Evolutionary conservation across 1,140 invertebrate genomes (phyloP), one percentile per base, ranked within the genome.

Genomic region (Pissodes strobi): DNA sequence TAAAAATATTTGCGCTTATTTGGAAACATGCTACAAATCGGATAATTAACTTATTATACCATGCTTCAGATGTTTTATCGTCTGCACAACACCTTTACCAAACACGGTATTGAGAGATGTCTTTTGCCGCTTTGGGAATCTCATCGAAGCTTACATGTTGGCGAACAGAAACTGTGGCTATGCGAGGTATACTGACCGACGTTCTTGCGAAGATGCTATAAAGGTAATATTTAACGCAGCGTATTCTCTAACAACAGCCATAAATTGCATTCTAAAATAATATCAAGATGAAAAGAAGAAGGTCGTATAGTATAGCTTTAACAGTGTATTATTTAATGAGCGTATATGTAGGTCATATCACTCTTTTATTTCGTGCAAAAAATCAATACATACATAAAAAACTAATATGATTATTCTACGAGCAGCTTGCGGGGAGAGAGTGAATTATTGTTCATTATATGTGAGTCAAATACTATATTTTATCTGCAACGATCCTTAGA

Each of bases 121-220:
- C 1, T 97, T 97, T 76, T 91, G 90, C 71, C 86, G 94, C 70
- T 97, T 96, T 83, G 94, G 93, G n/a, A 88, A 92, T 75, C 82
- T 97, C 1, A 95, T 96, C 67, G 92, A 95, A 77, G 91, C 95
- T 2, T 94, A 93, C 72, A 87, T 95, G 76, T 80, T 96, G 62
- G 88, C 88, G 55, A 92, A 93, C 74, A 91, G 91, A 80, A 94
- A 90, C 72, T 95, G 92, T 81, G 94, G 94, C 0, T 97, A 95
- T 79, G 94, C 91, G 0, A 93, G 93, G 74, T 97, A 93, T 81
- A 90, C 91, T 2, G 86, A 81, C 23, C 83, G 85, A 38, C 86
- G 88, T 25, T 87, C 90, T 68, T 94, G 94, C 0, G 85, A 89
- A 64, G 85, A 88, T 70, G 92, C 92, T 13, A 91, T 92, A 34